Evolutionary conservation across 2,113 vertebrate species (phyloP).

Genomic region (Ictidomys tridecemlineatus): DNA sequence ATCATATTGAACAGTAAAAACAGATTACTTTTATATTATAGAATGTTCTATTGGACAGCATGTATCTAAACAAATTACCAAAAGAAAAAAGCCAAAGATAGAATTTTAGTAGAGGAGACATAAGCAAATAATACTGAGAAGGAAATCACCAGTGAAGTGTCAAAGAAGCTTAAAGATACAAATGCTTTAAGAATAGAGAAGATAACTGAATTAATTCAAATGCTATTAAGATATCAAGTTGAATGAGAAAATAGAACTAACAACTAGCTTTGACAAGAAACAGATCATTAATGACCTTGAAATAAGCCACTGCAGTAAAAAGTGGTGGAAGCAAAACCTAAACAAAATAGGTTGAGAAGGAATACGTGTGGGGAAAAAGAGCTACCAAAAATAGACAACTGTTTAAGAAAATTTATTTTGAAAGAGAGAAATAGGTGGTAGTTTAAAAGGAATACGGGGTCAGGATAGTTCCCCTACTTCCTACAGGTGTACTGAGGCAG

Average conservation of each 20-base stretch:
- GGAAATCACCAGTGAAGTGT: not conserved
- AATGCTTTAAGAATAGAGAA: not conserved
- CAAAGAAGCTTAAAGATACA: not conserved
- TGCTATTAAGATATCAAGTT: not conserved
- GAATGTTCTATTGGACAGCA: not conserved
- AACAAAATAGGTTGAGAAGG: not conserved
- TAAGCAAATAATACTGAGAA: constrained; percentile 20
- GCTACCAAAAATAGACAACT: not conserved
- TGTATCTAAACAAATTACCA: not conserved
- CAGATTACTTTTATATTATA: not conserved
- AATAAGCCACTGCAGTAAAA: not conserved
- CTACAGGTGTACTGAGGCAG: not conserved
- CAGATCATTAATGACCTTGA: not conserved
- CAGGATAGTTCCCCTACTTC: not conserved
- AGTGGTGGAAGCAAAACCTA: not conserved
- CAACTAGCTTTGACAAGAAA: not conserved
- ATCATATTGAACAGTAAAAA: not conserved
- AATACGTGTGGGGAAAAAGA: not conserved
- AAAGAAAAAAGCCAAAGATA: not conserved
- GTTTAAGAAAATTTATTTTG: not conserved
- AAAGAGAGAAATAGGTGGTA: not conserved
- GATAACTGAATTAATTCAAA: not conserved
- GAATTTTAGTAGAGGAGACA: not conserved
- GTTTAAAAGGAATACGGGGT: not conserved
- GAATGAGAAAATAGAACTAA: not conserved